Percentiles rank a stretch among this genome's conserved stretches.
Evolutionary conservation across 2,113 vertebrate species (phyloP).

Genomic region (Antechinus stuartii): DNA sequence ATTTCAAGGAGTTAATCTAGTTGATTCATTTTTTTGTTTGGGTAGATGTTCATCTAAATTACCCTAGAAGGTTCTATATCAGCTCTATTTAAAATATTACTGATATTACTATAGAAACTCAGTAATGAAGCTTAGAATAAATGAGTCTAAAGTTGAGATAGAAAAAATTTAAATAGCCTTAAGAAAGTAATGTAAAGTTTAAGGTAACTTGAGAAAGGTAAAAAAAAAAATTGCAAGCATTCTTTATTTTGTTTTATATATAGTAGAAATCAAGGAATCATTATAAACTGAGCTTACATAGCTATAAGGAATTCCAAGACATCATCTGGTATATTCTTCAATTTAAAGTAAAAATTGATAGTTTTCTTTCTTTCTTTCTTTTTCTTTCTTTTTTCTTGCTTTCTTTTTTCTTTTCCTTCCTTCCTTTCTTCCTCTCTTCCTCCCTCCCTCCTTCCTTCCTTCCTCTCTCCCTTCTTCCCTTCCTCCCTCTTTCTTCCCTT

Average conservation of each 20-base stretch:
- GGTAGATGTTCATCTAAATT: conserved; percentile 30
- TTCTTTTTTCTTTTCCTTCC: too few relatives aligned
- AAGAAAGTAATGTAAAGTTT: conserved; percentile 41
- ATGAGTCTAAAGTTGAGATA: conserved; percentile 62
- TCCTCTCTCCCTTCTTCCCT: too few relatives aligned
- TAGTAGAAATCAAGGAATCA: conserved; percentile 43
- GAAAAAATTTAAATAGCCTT: conserved; percentile 67
- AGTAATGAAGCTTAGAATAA: conserved; percentile 58
- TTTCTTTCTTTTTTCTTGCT: too few relatives aligned
- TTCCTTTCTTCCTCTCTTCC: too few relatives aligned
- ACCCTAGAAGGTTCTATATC: conserved; percentile 20
- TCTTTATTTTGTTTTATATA: neutral
- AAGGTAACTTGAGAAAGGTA: neutral
- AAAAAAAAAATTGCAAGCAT: neutral
- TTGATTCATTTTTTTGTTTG: conserved; percentile 43
- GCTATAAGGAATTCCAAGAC: conserved; percentile 13
- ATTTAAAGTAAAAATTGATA: neutral
- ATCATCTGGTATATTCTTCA: neutral
- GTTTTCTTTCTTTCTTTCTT: neutral
- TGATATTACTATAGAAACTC: conserved; percentile 57
- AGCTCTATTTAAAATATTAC: conserved; percentile 51
- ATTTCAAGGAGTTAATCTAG: conserved; percentile 37
- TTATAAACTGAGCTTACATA: neutral
- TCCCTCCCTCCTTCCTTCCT: too few relatives aligned
- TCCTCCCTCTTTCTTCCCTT: too few relatives aligned